Evolutionary conservation across 1,140 invertebrate species (phyloP), one percentile per base, ranked within the genome.

Genomic region (Himalopsyche phryganea): DNA sequence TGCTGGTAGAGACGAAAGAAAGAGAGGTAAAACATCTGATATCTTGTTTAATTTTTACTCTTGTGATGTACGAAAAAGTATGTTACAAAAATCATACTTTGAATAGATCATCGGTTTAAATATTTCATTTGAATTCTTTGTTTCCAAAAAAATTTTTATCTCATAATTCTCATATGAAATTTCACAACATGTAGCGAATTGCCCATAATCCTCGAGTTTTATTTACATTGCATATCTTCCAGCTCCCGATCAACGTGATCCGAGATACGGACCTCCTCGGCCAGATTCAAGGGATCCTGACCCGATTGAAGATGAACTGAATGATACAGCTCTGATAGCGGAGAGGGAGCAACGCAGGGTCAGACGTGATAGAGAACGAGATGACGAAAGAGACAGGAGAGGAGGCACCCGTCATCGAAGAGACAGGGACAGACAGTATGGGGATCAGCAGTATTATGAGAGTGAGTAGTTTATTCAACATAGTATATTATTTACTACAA

Each of bases 261-360:
- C 66, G 60, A 68, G 71, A 64, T 74, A 72, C 65, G 63, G 72
- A 58, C 66, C 72, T 20, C 68, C 69, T 20, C 70, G 72, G 7
- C 63, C 71, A 5, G 72, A 73, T 14, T 76, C 72, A 2, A 69
- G 71, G 55, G 72, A 66, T 53, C 61, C 62, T 18, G 60, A 64
- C 18, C 60, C 60, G 2, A 57, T 61, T 32, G 65, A 66, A 35
- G 62, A 65, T 35, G 61, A 72, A 62, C 67, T 69, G 38, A 66
- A 65, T 48, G 73, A 66, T 32, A 69, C 56, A 52, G 59, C 66
- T 14, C 66, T 67, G 61, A 38, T 40, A 0, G 7, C 15, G 18
- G 49, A 55, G 4, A 50, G 49, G 41, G 65, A 69, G 44, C 65
- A 69, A 15, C 65, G 69, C n/a, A 59, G 69, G 60, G 50, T 50